Conservation (phyloP, 2,888 invertebrate species). For the Conistra vaccinii region DNA sequence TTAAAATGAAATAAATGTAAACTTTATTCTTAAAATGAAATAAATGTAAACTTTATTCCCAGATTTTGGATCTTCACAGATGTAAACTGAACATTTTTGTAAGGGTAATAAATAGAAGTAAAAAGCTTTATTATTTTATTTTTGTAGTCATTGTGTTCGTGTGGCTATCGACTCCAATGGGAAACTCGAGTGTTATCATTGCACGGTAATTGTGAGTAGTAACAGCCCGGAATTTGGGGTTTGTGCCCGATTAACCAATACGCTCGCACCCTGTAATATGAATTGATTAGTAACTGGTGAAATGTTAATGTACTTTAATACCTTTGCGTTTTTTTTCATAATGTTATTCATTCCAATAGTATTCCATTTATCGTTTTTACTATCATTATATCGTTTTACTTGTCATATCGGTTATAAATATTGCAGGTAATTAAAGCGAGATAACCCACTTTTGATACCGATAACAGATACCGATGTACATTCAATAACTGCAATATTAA, state of each 20-base stretch:
- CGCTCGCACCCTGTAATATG: no score
- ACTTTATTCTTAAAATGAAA: no score
- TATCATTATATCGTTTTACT: not conserved
- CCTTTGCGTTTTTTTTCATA: no score
- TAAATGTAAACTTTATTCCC: no score
- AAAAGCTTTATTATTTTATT: no score
- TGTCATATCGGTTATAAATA: conserved; percentile 4
- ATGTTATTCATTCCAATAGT: not conserved
- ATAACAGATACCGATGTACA: not conserved
- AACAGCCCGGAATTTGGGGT: not conserved
- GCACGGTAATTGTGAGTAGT: not conserved
- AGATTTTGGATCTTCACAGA: no score
- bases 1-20: no score
- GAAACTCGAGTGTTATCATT: not conserved
- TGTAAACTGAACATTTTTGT: no score
- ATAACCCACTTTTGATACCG: conserved; percentile 4
- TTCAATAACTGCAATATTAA: not conserved
- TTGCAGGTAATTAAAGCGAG: not conserved
- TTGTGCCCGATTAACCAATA: not conserved
- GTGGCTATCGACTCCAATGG: not conserved
- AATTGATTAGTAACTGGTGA: not conserved
- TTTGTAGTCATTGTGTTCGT: no score
- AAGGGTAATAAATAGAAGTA: no score
- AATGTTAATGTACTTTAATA: not conserved
- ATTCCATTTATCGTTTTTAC: not conserved